Evolutionary conservation across 2,797 vertebrate genomes (phyloP).

Genomic region (Pseudocheirus occidentalis): DNA sequence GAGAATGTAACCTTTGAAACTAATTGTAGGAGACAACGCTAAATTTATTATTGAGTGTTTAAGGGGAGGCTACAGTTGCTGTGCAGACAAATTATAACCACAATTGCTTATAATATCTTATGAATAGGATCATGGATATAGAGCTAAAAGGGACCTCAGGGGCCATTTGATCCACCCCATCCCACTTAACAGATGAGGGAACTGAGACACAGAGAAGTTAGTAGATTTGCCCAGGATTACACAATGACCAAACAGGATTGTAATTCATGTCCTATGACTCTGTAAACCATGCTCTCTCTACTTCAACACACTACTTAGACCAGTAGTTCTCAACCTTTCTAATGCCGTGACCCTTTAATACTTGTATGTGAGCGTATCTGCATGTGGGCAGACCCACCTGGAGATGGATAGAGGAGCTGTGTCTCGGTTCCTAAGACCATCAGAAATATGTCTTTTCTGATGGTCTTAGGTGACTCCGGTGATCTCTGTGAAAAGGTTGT

Average conservation of each 20-base stretch:
- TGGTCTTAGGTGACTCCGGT: no score
- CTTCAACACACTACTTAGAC: background rate
- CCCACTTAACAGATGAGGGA: background rate
- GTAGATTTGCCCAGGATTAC: background rate
- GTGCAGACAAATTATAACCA: background rate
- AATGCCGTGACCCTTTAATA: no score
- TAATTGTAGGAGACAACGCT: background rate
- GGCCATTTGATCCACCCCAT: background rate
- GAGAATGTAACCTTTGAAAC: constrained; percentile 49
- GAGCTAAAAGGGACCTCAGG: background rate
- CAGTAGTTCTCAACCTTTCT: no score
- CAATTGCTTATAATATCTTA: background rate
- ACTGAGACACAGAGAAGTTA: background rate
- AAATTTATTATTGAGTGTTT: background rate
- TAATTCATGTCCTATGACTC: background rate
- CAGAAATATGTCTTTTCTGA: no score
- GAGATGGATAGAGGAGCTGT: no score
- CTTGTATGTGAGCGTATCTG: no score
- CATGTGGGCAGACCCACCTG: no score
- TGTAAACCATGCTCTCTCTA: background rate
- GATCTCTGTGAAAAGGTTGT: no score
- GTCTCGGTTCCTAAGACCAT: no score
- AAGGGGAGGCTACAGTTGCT: background rate
- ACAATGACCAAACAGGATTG: background rate
- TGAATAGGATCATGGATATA: background rate